Evolutionary conservation across 2,888 invertebrate genomes (phyloP).

Genomic region (Hesperia comma): DNA sequence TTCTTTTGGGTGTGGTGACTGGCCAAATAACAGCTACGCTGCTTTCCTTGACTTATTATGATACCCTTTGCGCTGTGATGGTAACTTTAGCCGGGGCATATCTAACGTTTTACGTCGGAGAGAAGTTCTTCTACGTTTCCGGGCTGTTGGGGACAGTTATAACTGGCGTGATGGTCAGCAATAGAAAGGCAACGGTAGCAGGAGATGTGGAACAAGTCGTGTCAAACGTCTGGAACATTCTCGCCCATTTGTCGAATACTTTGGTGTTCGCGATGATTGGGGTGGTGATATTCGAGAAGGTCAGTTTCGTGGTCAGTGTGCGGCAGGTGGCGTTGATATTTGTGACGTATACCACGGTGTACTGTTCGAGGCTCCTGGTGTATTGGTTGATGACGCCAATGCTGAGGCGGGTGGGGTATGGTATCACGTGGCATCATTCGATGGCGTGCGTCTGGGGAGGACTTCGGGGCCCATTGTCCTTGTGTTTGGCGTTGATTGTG

Average conservation of each 20-base stretch:
- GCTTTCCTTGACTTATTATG: conserved; percentile 68
- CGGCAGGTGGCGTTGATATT: conserved; percentile 68
- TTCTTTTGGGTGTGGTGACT: conserved; percentile 67
- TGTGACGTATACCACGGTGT: conserved; percentile 76
- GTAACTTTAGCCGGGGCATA: conserved; percentile 69
- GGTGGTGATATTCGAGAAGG: conserved; percentile 82
- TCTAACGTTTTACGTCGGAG: conserved; percentile 72
- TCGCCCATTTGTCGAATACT: conserved; percentile 76
- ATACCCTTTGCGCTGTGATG: conserved; percentile 65
- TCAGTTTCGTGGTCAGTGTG: conserved; percentile 70
- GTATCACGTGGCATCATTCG: conserved; percentile 83
- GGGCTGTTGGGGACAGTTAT: conserved; percentile 69
- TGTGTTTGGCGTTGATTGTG: conserved; percentile 83
- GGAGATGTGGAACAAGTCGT: conserved; percentile 70
- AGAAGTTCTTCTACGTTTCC: conserved; percentile 74
- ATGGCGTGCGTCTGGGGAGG: conserved; percentile 86
- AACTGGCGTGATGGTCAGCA: conserved; percentile 68
- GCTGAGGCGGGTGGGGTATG: conserved; percentile 81
- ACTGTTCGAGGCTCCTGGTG: conserved; percentile 74
- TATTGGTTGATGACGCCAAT: conserved; percentile 79
- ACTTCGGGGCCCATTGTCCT: conserved; percentile 83
- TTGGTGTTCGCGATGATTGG: conserved; percentile 85
- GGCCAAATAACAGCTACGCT: conserved; percentile 65
- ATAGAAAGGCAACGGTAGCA: conserved; percentile 66
- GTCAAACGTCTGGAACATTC: conserved; percentile 65